Conservation (phyloP, 2,113 vertebrate genomes). For the Conger conger region DNA sequence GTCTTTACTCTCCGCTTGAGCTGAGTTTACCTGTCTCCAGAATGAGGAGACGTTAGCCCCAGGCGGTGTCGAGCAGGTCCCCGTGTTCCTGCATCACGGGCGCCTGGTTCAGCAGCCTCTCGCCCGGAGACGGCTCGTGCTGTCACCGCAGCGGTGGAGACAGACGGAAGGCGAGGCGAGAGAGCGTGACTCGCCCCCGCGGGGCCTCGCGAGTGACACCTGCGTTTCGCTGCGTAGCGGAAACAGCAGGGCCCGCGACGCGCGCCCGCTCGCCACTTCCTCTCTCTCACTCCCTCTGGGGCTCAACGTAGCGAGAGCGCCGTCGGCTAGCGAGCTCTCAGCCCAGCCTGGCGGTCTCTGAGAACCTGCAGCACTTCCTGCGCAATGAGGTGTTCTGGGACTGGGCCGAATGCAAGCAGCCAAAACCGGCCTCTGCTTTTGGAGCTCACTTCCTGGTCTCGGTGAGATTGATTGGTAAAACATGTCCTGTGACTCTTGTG, state of each 20-base stretch:
- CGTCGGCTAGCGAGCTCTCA: background rate
- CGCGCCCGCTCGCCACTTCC: constrained; percentile 21
- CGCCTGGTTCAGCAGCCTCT: background rate
- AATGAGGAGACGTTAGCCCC: background rate
- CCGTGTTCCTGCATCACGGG: background rate
- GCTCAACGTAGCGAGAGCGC: background rate
- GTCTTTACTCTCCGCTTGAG: background rate
- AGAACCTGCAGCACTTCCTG: background rate
- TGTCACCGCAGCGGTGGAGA: background rate
- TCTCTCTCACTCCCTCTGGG: background rate
- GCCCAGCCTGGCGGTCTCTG: background rate
- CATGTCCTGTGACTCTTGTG: no score
- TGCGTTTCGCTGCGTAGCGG: background rate
- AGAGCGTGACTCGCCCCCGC: no score
- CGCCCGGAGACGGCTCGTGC: background rate
- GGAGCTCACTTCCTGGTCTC: no score
- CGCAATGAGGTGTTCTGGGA: background rate
- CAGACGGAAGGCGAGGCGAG: background rate
- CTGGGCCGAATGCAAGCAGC: no score
- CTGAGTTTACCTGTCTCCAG: background rate
- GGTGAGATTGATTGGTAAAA: no score
- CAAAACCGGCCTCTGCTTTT: no score
- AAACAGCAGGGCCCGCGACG: background rate
- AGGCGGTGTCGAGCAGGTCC: no score
- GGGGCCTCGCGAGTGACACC: background rate